Conservation (phyloP, 2,113 vertebrate species). For the Calidris pygmaea region DNA sequence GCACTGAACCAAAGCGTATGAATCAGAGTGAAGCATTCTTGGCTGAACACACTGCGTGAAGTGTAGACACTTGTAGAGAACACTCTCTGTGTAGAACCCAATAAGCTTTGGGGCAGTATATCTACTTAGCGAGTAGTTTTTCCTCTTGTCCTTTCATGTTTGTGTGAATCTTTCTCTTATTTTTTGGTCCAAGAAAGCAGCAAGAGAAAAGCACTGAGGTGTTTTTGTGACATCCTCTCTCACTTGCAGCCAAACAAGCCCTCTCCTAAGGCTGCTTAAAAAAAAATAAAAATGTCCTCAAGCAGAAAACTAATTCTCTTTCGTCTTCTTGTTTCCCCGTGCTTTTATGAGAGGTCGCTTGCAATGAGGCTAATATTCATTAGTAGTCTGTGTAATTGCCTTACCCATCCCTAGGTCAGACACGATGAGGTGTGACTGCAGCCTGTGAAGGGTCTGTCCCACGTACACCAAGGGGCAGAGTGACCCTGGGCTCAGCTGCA, state of each 20-base stretch:
- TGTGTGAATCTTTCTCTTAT: background rate
- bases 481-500: background rate
- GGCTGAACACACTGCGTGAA: slow-evolving; percentile 45
- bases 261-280: background rate
- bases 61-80: slow-evolving; percentile 25
- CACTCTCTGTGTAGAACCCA: background rate
- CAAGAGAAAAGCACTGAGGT: background rate
- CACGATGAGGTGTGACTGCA: background rate
- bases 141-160: background rate
- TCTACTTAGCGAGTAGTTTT: slow-evolving; percentile 1
- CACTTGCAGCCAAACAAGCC: background rate
- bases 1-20: slow-evolving; percentile 68
- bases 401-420: background rate
- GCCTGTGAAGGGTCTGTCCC: fast-evolving
- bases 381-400: background rate
- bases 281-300: background rate
- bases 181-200: background rate
- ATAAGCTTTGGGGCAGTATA: background rate
- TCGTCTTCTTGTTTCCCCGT: background rate
- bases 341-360: background rate
- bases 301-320: background rate
- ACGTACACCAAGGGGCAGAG: fast-evolving
- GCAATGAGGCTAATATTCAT: background rate
- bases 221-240: background rate
- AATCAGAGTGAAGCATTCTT: slow-evolving; percentile 52